Conservation (phyloP, 2,888 invertebrate species). For the Miltochrista miniata region DNA sequence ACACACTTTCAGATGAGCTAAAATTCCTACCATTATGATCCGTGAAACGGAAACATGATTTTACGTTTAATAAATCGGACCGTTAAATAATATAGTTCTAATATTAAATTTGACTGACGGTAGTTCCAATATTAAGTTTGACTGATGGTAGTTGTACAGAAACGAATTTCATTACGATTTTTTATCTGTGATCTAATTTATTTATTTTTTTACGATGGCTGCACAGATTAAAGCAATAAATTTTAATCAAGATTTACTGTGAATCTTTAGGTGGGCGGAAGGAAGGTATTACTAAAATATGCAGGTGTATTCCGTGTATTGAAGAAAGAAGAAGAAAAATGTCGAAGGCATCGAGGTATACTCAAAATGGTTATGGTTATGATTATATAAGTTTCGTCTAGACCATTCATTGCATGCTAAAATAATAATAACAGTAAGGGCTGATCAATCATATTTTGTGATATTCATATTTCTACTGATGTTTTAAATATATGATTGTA, state of each 20-base stretch:
- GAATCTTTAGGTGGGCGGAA: background rate
- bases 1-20: background rate
- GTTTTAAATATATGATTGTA: too few species aligned
- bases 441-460: too few species aligned
- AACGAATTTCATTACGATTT: background rate
- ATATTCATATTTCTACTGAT: too few species aligned
- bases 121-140: background rate
- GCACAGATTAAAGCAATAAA: slow-evolving; percentile 16
- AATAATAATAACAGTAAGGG: too few species aligned
- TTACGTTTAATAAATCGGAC: background rate
- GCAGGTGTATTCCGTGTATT: slow-evolving; percentile 21
- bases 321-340: slow-evolving; percentile 41
- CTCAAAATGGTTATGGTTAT: too few species aligned
- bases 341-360: too few species aligned
- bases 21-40: background rate
- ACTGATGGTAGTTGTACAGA: background rate
- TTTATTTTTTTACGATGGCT: slow-evolving; percentile 8
- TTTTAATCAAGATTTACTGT: slow-evolving; percentile 18
- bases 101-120: background rate
- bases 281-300: slow-evolving; percentile 29
- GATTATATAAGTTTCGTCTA: too few species aligned
- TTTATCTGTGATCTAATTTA: slow-evolving; percentile 13
- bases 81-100: background rate
- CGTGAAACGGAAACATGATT: background rate
- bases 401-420: too few species aligned